Conservation (phyloP, 2,113 vertebrate genomes). For the Ptilonorhynchus violaceus region DNA sequence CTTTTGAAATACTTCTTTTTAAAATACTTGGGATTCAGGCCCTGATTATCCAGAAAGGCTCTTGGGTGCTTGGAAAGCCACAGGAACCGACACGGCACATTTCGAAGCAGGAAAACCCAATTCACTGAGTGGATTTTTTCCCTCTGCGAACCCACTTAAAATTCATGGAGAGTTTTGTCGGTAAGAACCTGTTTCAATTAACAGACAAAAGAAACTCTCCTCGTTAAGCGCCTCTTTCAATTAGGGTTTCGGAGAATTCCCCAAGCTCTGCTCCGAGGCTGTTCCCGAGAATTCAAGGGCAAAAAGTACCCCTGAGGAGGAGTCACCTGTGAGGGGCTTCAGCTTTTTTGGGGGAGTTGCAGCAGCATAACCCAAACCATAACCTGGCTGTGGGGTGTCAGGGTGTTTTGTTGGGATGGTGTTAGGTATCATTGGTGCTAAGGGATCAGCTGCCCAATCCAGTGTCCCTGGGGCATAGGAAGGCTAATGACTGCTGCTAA, state of each 20-base stretch:
- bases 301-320: not conserved
- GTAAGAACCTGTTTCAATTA: constrained; percentile 66
- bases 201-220: constrained; percentile 54
- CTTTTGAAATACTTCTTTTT: not conserved
- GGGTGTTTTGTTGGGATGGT: not conserved
- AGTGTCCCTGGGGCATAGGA: not conserved
- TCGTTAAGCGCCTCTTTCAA: constrained; percentile 53
- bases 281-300: not conserved
- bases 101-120: constrained; percentile 8
- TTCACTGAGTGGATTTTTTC: constrained; percentile 13
- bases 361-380: fast-evolving
- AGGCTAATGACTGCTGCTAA: constrained; percentile 23
- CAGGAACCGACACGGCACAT: not conserved
- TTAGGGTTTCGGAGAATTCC: constrained; percentile 57
- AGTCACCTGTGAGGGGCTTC: not conserved
- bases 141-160: constrained; percentile 21
- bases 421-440: fast-evolving
- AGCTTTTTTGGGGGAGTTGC: not conserved
- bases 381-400: not conserved
- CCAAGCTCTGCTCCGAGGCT: not conserved
- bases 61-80: not conserved
- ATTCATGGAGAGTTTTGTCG: constrained; percentile 62
- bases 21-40: not conserved
- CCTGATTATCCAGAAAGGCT: not conserved
- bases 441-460: not conserved